Base-by-base conservation (phyloP, 1,140 invertebrate species). In the Trichonephila clavipes region DNA sequence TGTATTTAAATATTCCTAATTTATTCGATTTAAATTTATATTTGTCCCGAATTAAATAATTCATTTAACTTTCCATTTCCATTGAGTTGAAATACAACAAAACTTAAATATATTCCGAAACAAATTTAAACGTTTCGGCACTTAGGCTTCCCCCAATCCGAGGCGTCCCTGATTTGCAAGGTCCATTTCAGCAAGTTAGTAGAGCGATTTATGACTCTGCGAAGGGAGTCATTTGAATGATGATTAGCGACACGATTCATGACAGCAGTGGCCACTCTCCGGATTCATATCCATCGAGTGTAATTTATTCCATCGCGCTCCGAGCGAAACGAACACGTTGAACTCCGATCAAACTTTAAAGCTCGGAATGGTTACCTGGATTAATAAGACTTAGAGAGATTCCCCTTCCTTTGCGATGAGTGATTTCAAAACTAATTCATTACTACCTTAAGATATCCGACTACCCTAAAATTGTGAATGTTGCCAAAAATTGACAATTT, bases 271-370 rank as follows among this genome's bases (percentile, higher is more conserved):
- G 7, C 19, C 24, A 58, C 40, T 40, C 40, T 28, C 19, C 14
- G 64, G 44, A 88, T 88, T 88, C 64, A 66, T 66, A 21, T 44
- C 44, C 87, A 58, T 51, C 87, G n/a, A 44, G 28, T 72, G 40
- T 88, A 88, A 88, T 88, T 88, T 88, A 88, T 88, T 64, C 44
- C 85, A 59, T 64, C 28, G 62, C 85, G 66, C 24, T 1, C 66
- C 7, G 66, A 69, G n/a, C 66, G 86, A 88, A 51, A 61, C 28
- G 87, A 88, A 58, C 58, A 21, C 12, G 64, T 66, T 61, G 34
- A 90, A 90, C 88, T 90, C 34, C 88, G 72, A 62, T 90, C 88
- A 90, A 90, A 90, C 44, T 90, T 90, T 81, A 81, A 81, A 81
- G 40, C 88, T 81, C 14, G 21, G 6, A 16, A 18, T 14, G 6